phyloP scores from a whole-genome alignment of 2,113 vertebrate genomes.

The Channa argus region DNA sequence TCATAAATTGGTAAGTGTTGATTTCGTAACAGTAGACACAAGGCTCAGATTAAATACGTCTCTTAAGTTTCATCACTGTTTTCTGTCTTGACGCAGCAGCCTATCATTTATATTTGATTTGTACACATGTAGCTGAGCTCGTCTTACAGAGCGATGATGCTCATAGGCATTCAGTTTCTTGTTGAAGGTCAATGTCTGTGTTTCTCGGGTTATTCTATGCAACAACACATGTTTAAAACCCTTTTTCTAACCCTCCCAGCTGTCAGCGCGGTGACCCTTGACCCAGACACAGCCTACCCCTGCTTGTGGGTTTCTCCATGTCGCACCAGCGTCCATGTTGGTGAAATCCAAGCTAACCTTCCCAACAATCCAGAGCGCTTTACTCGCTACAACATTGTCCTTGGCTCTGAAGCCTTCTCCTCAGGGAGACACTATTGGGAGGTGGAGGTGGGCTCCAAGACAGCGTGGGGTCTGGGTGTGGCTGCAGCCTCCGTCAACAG shows the following conservation, averaged over 20 bases:
- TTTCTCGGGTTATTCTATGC: neutral
- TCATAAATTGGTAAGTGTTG: too few relatives aligned
- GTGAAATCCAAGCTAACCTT: slow-evolving; percentile 69
- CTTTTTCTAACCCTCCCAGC: slow-evolving; percentile 41
- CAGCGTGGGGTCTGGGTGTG: slow-evolving; percentile 89
- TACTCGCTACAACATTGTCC: slow-evolving; percentile 87
- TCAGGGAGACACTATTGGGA: slow-evolving; percentile 88
- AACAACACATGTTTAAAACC: neutral
- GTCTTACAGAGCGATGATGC: slow-evolving; percentile 39
- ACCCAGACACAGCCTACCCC: slow-evolving; percentile 87
- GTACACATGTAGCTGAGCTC: slow-evolving; percentile 45
- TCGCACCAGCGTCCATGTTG: slow-evolving; percentile 83
- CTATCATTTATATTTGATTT: slow-evolving; percentile 58
- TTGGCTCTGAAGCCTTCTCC: slow-evolving; percentile 77
- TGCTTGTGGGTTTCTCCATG: slow-evolving; percentile 84
- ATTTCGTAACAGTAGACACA: neutral
- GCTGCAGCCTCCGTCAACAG: slow-evolving; percentile 83
- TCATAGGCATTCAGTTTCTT: slow-evolving; percentile 22
- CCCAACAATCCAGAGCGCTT: slow-evolving; percentile 84
- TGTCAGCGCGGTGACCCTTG: slow-evolving; percentile 77
- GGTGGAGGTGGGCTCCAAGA: slow-evolving; percentile 87
- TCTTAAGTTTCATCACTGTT: slow-evolving; percentile 22
- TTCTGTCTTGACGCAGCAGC: neutral
- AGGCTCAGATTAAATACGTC: slow-evolving; percentile 9
- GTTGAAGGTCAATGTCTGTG: slow-evolving; percentile 45